Evolutionary conservation across 2,113 vertebrate species (phyloP), one percentile per base, ranked within the genome.

Genomic region (Cyanoramphus novaezelandiae): DNA sequence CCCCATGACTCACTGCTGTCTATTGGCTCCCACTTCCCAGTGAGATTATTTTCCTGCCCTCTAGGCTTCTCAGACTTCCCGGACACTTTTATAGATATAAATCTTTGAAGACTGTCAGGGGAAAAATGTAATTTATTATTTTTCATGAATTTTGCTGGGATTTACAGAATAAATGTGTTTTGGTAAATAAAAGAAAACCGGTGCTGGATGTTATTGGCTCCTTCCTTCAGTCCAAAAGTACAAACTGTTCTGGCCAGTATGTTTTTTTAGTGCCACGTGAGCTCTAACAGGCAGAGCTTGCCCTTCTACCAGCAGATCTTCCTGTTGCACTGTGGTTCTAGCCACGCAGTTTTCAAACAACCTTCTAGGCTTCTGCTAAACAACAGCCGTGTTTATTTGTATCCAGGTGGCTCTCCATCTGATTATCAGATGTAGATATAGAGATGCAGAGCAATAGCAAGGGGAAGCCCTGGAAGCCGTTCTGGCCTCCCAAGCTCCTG

Each of bases 71-170:
- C 1, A 5, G 10, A 71, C 70, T 91, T 89, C 62, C 62, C 65
- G 92, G 86, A 16, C 59, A 46, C 43, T 91, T 95, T 93, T 84
- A 91, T 44, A 89, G 83, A 82, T n/a, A 57, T 6, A 82, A 64
- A 78, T 47, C 59, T 93, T 93, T 90, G 83, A 93, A 92, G 65
- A 57, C 21, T 65, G 41, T 60, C 37, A 81, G n/a, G 31, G n/a
- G 37, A 62, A 88, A 92, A 96, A 76, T 46, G 25, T 10, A 62
- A 82, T 90, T 64, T 79, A 65, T 84, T 91, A 49, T 69, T 94
- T 84, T 78, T 84, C 31, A 76, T 87, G 5, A 47, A 68, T 94
- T 95, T 92, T 84, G 65, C 74, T 82, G 80, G 86, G 80, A 67
- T 88, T 90, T 83, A 71, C 35, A 31, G 69, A 88, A 86, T 59